Base-by-base conservation (phyloP, 2,888 invertebrate genomes). In the Omphaloscelis lunosa region DNA sequence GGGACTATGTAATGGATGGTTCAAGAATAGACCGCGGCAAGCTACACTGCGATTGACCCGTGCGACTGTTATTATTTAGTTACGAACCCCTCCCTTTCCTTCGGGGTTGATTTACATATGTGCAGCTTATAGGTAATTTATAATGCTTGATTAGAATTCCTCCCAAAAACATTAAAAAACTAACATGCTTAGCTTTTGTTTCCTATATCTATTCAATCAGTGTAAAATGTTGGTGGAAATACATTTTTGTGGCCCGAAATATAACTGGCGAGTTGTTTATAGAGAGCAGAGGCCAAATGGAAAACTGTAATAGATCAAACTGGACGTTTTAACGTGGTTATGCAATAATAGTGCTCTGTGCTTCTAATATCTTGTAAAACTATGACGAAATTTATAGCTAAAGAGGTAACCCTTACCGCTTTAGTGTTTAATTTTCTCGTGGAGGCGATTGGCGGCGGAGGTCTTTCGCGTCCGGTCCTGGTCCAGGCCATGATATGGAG, bases 301-400 rank as follows among this genome's bases (percentile, higher is more conserved):
- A 63, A 63, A 63, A 63, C 23, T 63, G 8, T n/a, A 39, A 63
- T 9, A 39, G 15, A 63, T 63, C 63, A 63, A 63, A 63, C n/a
- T 8, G 39, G 3, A 39, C n/a, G n/a, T n/a, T n/a, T n/a, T n/a
- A n/a, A n/a, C n/a, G n/a, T n/a, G n/a, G n/a, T n/a, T n/a, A n/a
- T n/a, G n/a, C 5, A 63, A 15, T 39, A 63, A 20, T 61, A 29
- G 29, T 29, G 59, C 5, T 59, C 29, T 61, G 29, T 20, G 61
- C 29, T 56, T n/a, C n/a, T n/a, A n/a, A n/a, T n/a, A n/a, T n/a
- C n/a, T n/a, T n/a, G n/a, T n/a, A n/a, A n/a, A n/a, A n/a, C n/a
- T n/a, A n/a, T n/a, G n/a, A n/a, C n/a, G n/a, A n/a, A n/a, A n/a
- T n/a, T n/a, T n/a, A n/a, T n/a, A n/a, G n/a, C n/a, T n/a, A n/a